phyloP scores from a whole-genome alignment of 2,888 invertebrate genomes.

The Aspidiotus destructor region DNA sequence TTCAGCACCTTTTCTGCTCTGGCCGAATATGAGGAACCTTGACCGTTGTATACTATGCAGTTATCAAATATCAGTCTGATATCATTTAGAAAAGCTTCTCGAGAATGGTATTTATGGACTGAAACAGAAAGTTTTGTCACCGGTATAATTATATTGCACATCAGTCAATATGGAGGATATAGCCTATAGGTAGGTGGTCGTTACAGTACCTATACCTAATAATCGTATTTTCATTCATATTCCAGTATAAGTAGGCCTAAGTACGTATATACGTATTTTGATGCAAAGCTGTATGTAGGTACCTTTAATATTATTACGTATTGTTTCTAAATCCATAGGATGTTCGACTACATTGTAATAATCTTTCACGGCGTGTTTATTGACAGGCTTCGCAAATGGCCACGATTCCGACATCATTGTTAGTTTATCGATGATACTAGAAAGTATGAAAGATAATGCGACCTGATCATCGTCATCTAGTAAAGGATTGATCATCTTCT shows the following conservation, averaged over 20 bases:
- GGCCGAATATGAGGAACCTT: conserved; percentile 72
- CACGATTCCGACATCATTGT: conserved; percentile 83
- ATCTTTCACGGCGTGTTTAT: conserved; percentile 87
- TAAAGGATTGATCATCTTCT: conserved; percentile 96
- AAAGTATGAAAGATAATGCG: conserved; percentile 84
- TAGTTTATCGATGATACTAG: conserved; percentile 75
- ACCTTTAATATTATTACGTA: conserved; percentile 67
- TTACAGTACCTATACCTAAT: too few relatives aligned
- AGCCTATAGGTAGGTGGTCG: too few relatives aligned
- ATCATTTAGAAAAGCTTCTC: conserved; percentile 78
- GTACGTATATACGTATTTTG: background rate
- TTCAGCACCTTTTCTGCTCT: conserved; percentile 74
- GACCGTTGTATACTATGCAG: conserved; percentile 83
- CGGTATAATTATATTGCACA: too few relatives aligned
- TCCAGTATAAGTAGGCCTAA: too few relatives aligned
- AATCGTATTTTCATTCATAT: too few relatives aligned
- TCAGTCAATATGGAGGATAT: too few relatives aligned
- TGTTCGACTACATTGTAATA: conserved; percentile 86
- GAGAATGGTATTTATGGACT: conserved; percentile 83
- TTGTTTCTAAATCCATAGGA: conserved; percentile 93
- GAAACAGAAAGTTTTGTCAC: background rate
- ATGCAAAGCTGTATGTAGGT: background rate
- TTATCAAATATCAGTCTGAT: conserved; percentile 80
- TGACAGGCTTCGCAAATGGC: conserved; percentile 95
- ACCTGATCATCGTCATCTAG: conserved; percentile 95